Evolutionary conservation across 1,140 invertebrate genomes (phyloP), one percentile per base, ranked within the genome.

Genomic region (Gryllus bimaculatus): DNA sequence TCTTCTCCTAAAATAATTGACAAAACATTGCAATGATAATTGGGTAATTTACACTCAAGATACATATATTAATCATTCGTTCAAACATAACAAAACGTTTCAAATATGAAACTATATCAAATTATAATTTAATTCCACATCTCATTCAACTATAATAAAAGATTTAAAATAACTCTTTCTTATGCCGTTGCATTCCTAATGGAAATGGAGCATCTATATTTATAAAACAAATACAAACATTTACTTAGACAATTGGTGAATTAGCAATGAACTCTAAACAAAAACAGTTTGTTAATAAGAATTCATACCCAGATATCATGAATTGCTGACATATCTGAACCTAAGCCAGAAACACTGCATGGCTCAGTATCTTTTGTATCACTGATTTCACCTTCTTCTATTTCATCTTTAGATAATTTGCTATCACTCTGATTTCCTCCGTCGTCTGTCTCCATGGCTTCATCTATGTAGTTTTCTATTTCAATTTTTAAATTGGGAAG

Each of bases 391-490:
- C 81, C 81, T 78, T 81, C 79, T 78, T 81, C 80, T 20, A 76
- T 49, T 7, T 79, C 78, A 48, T 81, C 78, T 49, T 80, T 76
- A 48, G 48, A 79, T 12, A 74, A 15, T 73, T 81, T 79, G 12
- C 73, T 54, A 15, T 77, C 39, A 76, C 15, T 74, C 54, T 48
- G 48, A 49, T 8, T 78, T n/a, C 77, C 77, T 18, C 48, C 78
- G 48, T 81, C 82, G 47, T 81, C 80, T 48, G 75, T 80, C 20
- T 81, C 82, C 81, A 82, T 81, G 8, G 74, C 20, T 74, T 82
- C 81, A 15, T 78, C 74, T 0, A 82, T 77, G 78, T 82, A 81
- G 80, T 83, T 83, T 77, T 83, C 81, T 10, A 83, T 81, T 81
- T 83, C 81, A 74, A 83, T 82, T 20, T 81, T 80, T 78, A 81